Evolutionary conservation across 2,797 vertebrate species (phyloP).

Genomic region (Mus minutoides): DNA sequence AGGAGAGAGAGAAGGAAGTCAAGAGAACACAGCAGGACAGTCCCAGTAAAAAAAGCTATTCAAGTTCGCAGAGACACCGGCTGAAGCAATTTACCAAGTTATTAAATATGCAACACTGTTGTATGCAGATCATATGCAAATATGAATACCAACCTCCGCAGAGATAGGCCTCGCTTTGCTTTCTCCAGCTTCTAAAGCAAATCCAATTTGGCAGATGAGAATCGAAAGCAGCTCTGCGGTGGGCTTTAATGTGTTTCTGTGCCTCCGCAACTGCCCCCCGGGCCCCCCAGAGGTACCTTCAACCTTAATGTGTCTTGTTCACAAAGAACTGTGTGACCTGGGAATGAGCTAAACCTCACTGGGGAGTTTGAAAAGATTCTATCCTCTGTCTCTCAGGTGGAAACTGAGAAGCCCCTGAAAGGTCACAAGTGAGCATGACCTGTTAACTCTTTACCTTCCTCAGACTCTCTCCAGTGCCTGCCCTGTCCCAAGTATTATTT

Average conservation of each 20-base stretch:
- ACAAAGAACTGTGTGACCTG: not conserved
- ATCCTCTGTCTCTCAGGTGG: not conserved
- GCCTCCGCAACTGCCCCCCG: not conserved
- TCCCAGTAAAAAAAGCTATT: not conserved
- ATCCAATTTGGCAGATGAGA: conserved; percentile 63
- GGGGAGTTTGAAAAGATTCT: not conserved
- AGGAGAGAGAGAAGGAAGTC: conserved; percentile 13
- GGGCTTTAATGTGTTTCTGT: conserved; percentile 15
- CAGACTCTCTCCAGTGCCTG: not conserved
- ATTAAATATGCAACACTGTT: not conserved
- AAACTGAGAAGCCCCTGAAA: not conserved
- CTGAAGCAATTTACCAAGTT: conserved; percentile 30
- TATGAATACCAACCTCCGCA: not conserved
- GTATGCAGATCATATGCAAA: conserved; percentile 71
- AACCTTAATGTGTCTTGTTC: not conserved
- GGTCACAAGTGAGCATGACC: not conserved
- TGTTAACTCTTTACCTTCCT: not conserved
- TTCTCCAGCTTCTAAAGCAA: conserved; percentile 64
- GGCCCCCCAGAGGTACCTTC: not conserved
- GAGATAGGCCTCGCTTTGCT: conserved; percentile 55
- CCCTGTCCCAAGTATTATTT: conserved; percentile 29
- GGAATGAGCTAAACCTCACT: accelerated
- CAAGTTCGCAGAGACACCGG: not conserved
- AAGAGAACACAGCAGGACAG: not conserved
- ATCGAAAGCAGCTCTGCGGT: conserved; percentile 3